Evolutionary conservation across 2,888 invertebrate genomes (phyloP), one percentile per base, ranked within the genome.

Genomic region (Morpho achilles): DNA sequence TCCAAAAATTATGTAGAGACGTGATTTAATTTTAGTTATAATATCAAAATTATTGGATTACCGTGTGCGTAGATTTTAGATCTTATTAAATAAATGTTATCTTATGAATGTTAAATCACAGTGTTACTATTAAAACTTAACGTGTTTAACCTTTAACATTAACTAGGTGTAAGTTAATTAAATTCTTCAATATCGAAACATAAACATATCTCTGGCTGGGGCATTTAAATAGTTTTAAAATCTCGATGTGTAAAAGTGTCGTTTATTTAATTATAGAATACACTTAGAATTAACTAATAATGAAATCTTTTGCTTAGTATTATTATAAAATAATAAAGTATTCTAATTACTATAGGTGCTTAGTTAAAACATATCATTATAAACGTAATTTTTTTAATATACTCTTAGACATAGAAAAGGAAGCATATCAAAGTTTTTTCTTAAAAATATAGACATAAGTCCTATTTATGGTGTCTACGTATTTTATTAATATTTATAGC

Each of bases 141-240:
- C 73, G 74, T 80, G 75, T 84, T 79, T 85, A 79, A 81, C 78
- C 78, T 76, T 76, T 80, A 77, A 71, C 71, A 74, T 70, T 73
- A 77, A 77, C 69, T 73, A 76, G 72, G 72, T 74, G 9, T 78
- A 73, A 70, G 67, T 67, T 75, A 77, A 79, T 72, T 67, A 86
- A 87, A 85, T 82, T 84, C 78, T 84, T 84, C 69, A 77, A 81
- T 59, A 74, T 77, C 53, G 81, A 82, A 88, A 89, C 89, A 7
- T 85, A 74, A 78, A 91, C 87, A 91, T 89, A 90, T 90, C 75
- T 75, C 84, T 90, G 91, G 90, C 90, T 91, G 91, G 84, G 90
- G 91, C 90, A 91, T 90, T 89, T 89, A 86, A 80, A 80, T 79
- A 78, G 71, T 48, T 67, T 73, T 72, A 66, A 71, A 74, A 23